A percentile compares a stretch with the other conserved stretches of the same genome.
Evolutionary conservation across 2,888 invertebrate species (phyloP).

Genomic region (Bombylius discolor): DNA sequence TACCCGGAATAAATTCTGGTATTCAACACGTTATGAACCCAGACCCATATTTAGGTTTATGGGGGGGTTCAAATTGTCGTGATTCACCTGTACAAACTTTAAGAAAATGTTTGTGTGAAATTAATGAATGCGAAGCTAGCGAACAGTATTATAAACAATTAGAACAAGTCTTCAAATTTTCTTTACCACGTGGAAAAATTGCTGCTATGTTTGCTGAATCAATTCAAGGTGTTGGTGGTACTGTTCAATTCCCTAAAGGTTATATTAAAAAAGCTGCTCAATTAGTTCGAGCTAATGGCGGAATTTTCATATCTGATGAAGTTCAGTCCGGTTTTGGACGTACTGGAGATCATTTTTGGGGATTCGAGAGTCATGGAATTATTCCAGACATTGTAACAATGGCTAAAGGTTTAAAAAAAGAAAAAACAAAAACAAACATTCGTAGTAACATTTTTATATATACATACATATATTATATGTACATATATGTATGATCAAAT

Average conservation of each 20-base stretch:
- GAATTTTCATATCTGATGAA: slow-evolving; percentile 85
- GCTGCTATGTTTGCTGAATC: slow-evolving; percentile 91
- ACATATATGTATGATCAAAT: neutral
- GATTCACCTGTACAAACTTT: slow-evolving; percentile 71
- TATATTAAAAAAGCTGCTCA: slow-evolving; percentile 72
- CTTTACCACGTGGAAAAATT: slow-evolving; percentile 61
- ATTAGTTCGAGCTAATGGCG: slow-evolving; percentile 66
- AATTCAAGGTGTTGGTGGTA: slow-evolving; percentile 92
- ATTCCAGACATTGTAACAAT: slow-evolving; percentile 89
- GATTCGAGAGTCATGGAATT: slow-evolving; percentile 79
- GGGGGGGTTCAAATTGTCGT: slow-evolving; percentile 79
- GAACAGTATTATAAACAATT: slow-evolving; percentile 70
- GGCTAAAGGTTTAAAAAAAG: slow-evolving; percentile 58
- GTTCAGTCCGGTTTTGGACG: slow-evolving; percentile 95
- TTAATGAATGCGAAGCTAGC: slow-evolving; percentile 53
- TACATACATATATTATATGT: no score
- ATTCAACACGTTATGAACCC: slow-evolving; percentile 83
- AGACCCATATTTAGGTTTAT: slow-evolving; percentile 80
- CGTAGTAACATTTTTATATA: no score
- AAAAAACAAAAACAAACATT: neutral
- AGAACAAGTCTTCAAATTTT: slow-evolving; percentile 56
- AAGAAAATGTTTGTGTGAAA: slow-evolving; percentile 51
- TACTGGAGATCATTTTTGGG: slow-evolving; percentile 91
- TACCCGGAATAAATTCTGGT: slow-evolving; percentile 54
- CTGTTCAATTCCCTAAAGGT: slow-evolving; percentile 81